Base-by-base conservation (phyloP, 2,797 vertebrate species). In the Micrastur ruficollis region DNA sequence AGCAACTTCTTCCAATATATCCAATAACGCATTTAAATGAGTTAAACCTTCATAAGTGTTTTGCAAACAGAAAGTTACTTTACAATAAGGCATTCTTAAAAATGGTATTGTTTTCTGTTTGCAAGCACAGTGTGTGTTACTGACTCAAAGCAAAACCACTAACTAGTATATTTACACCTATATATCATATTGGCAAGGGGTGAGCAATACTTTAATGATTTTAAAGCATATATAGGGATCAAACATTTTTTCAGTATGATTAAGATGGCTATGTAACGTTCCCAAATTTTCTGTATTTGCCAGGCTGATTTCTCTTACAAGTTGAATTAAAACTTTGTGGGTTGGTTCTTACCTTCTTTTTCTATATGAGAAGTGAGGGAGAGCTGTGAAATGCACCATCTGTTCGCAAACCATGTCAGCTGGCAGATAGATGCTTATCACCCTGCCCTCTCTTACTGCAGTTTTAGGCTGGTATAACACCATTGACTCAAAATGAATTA, bases 361-460 rank as follows among this genome's bases (percentile, higher is more conserved):
- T 88, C 83, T 92, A 50, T 75, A 79, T 40, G 67, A 96, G 65
- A 91, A 96, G 49, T 93, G 91, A 95, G 75, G 93, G 87, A 93
- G 95, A 94, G 72, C 80, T 92, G 90, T 93, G 94, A 96, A 96
- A 93, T 88, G 72, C 68, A 58, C 95, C 95, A 94, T 97, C 96
- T 97, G 95, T 91, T 97, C 13, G 2, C 76, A 75, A 93, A 92
- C 46, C 12, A 0, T 95, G 95, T 96, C 94, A 97, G 93, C 94
- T 96, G 94, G 86, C 81, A 93, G 6, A 78, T 80, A 74, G 86
- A 78, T 95, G 89, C 75, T 94, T 92, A 83, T 87, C 94, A 91
- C 86, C 89, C 89, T 96, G 94, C 94, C 93, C 97, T 96, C 81
- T 87, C 84, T 47, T 21, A 3, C 79, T 93, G 89, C 89, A 89